Evolutionary conservation across 1,140 invertebrate genomes (phyloP), one percentile per base, ranked within the genome.

Genomic region (Musca vetustissima): DNA sequence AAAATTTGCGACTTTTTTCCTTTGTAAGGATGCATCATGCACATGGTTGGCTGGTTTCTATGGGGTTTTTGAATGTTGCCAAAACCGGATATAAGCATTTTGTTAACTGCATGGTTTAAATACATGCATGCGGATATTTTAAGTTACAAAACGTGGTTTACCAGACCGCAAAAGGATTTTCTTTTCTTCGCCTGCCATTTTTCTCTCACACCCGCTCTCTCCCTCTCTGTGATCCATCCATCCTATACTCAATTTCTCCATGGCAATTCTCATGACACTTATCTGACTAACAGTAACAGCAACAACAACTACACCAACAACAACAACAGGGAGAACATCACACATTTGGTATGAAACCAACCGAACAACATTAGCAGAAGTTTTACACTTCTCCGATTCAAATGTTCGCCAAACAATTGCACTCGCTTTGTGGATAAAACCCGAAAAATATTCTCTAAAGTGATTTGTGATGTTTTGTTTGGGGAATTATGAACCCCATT

Each of bases 91-190:
- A 61, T 61, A 61, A 61, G 57, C 57, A 61, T 61, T 61, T 61
- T 61, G 57, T 61, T 61, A 61, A 61, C 57, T 61, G 36, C 64
- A 66, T 66, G 64, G 64, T 50, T 66, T 52, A 49, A 50, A 52
- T 52, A 66, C 64, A 66, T 52, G 21, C 64, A 50, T 22, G 47
- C 49, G 43, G 64, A 66, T 66, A 66, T 66, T 66, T 43, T 66
- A 66, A 66, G 64, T 66, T 66, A 49, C 64, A 52, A 66, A 66
- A 66, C 64, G 64, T 66, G 64, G 64, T 66, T 52, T 66, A 66
- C 64, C 64, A 52, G 50, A 66, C 64, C 64, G 48, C 64, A 50
- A 66, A 66, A 53, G 66, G 66, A 67, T 52, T 67, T 53, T 61
- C 57, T 61, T 43, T 43, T 43, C 50, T 19, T 24, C 50, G 50